Conservation (phyloP, 2,113 vertebrate species). For the Perca schrenkii region DNA sequence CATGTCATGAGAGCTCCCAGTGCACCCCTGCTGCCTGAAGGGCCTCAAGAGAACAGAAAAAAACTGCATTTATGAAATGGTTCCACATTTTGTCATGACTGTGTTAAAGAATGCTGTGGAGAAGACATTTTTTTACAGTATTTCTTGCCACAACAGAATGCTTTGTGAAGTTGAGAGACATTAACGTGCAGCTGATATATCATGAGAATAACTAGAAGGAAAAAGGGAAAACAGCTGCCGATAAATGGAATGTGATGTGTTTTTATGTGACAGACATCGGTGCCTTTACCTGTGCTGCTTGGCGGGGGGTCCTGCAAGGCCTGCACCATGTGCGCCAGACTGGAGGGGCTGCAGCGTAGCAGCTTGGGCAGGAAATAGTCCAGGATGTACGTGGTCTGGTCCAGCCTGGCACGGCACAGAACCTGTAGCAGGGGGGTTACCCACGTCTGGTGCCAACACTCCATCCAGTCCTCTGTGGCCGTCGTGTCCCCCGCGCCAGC, state of each 20-base stretch:
- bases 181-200: neutral
- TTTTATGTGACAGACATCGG: neutral
- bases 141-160: neutral
- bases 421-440: slow-evolving; percentile 90
- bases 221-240: neutral
- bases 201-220: neutral
- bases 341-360: slow-evolving; percentile 90
- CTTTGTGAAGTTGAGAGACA: neutral
- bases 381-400: slow-evolving; percentile 92
- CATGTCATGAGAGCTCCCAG: slow-evolving; percentile 95
- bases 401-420: slow-evolving; percentile 88
- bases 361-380: slow-evolving; percentile 96
- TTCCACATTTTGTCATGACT: neutral
- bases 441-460: slow-evolving; percentile 91
- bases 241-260: neutral
- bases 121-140: neutral
- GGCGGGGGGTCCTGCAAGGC: slow-evolving; percentile 87
- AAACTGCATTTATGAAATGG: no score
- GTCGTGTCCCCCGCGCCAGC: slow-evolving; percentile 4
- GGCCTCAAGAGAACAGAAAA: slow-evolving; percentile 60
- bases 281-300: slow-evolving; percentile 84
- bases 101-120: neutral
- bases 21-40: slow-evolving; percentile 86
- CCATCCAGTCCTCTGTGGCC: slow-evolving; percentile 80
- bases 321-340: slow-evolving; percentile 91